Evolutionary conservation across 2,888 invertebrate genomes (phyloP).

Genomic region (Cantharis flavilabris): DNA sequence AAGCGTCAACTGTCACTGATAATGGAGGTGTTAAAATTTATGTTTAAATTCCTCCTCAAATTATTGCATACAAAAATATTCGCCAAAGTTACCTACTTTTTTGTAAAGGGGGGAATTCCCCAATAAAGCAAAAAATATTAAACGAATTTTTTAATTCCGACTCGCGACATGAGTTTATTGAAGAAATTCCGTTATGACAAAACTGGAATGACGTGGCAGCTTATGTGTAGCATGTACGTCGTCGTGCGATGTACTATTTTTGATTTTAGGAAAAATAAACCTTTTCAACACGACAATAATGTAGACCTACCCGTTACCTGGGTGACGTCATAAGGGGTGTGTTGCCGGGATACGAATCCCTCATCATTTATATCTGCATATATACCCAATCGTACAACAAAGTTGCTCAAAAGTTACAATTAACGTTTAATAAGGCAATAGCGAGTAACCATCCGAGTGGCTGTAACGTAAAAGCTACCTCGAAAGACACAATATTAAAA

Average conservation of each 20-base stretch:
- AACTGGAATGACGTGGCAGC: not conserved
- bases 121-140: not conserved
- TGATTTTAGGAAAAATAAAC: slow-evolving; percentile 19
- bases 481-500: slow-evolving; percentile 50
- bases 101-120: not conserved
- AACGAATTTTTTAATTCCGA: not conserved
- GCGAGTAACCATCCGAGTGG: slow-evolving; percentile 20
- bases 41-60: not conserved
- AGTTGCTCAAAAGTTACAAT: slow-evolving; percentile 40
- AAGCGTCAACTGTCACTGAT: not conserved
- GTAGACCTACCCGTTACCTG: slow-evolving; percentile 49
- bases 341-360: slow-evolving; percentile 52
- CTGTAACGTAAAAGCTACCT: slow-evolving; percentile 26
- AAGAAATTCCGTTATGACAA: too few species aligned
- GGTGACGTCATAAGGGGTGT: slow-evolving; percentile 55
- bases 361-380: slow-evolving; percentile 32
- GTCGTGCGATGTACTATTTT: not conserved
- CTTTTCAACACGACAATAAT: slow-evolving; percentile 27
- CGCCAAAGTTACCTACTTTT: not conserved
- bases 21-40: not conserved
- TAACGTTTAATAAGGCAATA: slow-evolving; percentile 40
- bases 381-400: slow-evolving; percentile 45
- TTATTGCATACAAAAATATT: not conserved
- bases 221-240: too few species aligned
- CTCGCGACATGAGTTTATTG: not conserved